phyloP scores from a whole-genome alignment of 1,140 invertebrate genomes.

The Drosophila littoralis region DNA sequence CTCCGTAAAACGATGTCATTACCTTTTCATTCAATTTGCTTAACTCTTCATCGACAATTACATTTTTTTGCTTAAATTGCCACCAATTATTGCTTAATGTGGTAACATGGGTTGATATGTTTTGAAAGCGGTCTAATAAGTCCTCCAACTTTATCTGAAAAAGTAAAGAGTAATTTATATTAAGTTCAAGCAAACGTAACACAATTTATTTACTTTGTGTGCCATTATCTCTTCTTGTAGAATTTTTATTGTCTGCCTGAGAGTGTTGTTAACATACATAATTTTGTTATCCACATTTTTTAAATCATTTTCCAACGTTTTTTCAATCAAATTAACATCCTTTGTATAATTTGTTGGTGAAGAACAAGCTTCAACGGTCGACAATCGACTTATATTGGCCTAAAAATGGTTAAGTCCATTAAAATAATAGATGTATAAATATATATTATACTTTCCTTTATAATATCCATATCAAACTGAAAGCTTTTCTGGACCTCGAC shows the following conservation, averaged over 20 bases:
- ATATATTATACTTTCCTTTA: slow-evolving; percentile 44
- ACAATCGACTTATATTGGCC: slow-evolving; percentile 60
- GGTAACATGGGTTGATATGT: slow-evolving; percentile 75
- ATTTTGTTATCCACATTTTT: slow-evolving; percentile 55
- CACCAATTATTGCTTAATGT: slow-evolving; percentile 76
- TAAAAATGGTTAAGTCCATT: slow-evolving; percentile 18
- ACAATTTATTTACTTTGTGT: slow-evolving; percentile 57
- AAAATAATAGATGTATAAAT: background rate
- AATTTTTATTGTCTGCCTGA: slow-evolving; percentile 71
- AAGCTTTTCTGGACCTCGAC: slow-evolving; percentile 65
- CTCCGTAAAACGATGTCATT: background rate
- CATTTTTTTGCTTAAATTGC: slow-evolving; percentile 71
- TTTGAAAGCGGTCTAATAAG: slow-evolving; percentile 70
- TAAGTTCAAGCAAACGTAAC: background rate
- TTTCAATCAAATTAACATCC: slow-evolving; percentile 52
- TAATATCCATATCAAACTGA: slow-evolving; percentile 53
- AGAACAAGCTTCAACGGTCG: slow-evolving; percentile 39
- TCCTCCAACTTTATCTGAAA: slow-evolving; percentile 73
- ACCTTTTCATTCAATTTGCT: slow-evolving; percentile 69
- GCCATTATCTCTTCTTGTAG: slow-evolving; percentile 63
- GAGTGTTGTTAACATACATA: slow-evolving; percentile 65
- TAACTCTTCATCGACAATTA: slow-evolving; percentile 55
- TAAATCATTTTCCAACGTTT: slow-evolving; percentile 48
- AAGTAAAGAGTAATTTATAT: background rate
- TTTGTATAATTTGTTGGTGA: slow-evolving; percentile 59